These are phyloP conservation scores for Rotaria magnacalcarata DNA, from an alignment of 2,888 invertebrate genomes.

Conservation along the genomic window DNA sequence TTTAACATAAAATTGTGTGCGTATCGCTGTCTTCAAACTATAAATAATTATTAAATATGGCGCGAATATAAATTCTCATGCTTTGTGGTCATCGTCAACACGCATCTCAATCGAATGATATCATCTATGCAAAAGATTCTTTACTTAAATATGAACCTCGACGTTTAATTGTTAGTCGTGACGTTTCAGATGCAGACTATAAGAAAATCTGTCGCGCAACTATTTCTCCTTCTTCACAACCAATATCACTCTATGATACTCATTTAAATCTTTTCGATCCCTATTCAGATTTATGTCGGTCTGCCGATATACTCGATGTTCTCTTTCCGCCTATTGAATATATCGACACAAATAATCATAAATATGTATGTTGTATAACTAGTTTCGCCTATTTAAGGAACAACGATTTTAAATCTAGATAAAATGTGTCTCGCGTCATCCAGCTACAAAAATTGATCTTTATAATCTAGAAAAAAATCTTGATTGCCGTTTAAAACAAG, in stretches of 20 bases:
- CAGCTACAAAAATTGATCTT: slow-evolving; percentile 19
- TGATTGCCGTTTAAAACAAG: background rate
- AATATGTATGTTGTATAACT: background rate
- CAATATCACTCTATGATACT: background rate
- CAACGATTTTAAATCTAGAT: background rate
- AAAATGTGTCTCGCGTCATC: background rate
- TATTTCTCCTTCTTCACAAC: background rate
- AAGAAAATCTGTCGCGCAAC: slow-evolving; percentile 4
- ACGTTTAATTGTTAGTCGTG: background rate
- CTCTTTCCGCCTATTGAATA: slow-evolving; percentile 15
- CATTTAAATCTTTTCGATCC: slow-evolving; percentile 7
- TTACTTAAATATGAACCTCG: background rate
- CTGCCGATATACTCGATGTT: slow-evolving; percentile 3
- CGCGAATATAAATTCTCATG: background rate
- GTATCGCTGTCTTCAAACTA: no score
- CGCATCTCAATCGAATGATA: background rate
- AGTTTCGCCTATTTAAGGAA: no score
- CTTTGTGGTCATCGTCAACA: background rate
- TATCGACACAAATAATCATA: background rate
- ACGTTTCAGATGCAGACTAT: background rate
- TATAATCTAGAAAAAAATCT: background rate
- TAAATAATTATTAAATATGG: background rate
- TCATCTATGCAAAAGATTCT: background rate
- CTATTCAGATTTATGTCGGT: background rate
- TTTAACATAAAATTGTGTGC: no score